Percentiles rank a stretch among this genome's conserved stretches.
These are phyloP conservation scores for Acropora yongei DNA, from an alignment of 64 coral and sea anemone genomes.

Conservation along the genomic window DNA sequence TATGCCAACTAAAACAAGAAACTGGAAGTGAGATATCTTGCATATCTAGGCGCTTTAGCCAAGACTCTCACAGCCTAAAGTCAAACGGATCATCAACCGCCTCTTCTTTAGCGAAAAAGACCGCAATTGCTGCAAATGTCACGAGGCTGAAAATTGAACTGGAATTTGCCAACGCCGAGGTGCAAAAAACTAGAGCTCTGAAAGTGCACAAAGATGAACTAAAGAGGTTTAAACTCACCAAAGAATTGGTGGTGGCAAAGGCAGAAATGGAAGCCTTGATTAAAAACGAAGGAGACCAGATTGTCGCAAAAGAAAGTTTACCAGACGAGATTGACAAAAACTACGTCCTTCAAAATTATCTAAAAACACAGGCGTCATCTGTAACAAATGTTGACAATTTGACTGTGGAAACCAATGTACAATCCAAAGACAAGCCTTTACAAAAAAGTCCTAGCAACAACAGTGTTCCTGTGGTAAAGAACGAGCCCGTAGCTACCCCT, in stretches of 20 bases:
- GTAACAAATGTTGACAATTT: neutral
- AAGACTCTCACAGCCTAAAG: neutral
- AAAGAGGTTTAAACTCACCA: neutral
- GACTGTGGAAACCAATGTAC: constrained; percentile 1
- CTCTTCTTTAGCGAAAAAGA: neutral
- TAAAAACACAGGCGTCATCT: constrained; percentile 4
- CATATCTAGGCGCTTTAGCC: neutral
- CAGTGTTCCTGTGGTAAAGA: neutral
- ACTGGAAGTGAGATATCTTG: neutral
- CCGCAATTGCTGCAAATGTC: neutral
- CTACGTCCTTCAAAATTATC: constrained; percentile 25
- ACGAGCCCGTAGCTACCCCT: neutral
- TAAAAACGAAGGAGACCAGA: neutral
- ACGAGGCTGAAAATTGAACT: constrained; percentile 16
- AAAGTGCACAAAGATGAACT: constrained; percentile 20
- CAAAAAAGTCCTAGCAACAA: neutral
- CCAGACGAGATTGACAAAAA: constrained; percentile 8
- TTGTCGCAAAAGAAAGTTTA: neutral
- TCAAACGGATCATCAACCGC: constrained; percentile 9
- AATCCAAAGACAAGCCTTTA: neutral
- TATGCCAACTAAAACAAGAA: constrained; percentile 11
- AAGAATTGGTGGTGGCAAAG: neutral
- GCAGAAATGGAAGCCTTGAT: constrained; percentile 5
- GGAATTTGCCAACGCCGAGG: constrained; percentile 26
- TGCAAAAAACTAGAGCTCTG: neutral